Percentiles rank a stretch among this genome's conserved stretches.
These are phyloP conservation scores for Peribatodes rhomboidaria DNA, from an alignment of 2,888 invertebrate species.

Conservation along the genomic window DNA sequence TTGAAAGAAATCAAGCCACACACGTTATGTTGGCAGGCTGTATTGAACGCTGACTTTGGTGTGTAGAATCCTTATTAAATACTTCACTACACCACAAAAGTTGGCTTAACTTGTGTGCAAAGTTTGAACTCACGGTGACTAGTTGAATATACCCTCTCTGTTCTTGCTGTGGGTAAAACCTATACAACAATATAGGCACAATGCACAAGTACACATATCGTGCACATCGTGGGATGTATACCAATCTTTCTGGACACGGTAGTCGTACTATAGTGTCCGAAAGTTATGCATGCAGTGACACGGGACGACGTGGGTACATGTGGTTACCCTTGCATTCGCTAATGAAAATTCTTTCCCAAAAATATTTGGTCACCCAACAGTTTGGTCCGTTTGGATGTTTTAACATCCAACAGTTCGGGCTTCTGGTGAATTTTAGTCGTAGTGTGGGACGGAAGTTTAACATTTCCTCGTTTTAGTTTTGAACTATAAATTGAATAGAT, in stretches of 20 bases:
- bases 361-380: slow-evolving; percentile 48
- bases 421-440: slow-evolving; percentile 21
- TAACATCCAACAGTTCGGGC: slow-evolving; percentile 24
- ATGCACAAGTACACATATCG: background rate
- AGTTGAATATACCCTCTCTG: no score
- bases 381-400: slow-evolving; percentile 22
- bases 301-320: slow-evolving; percentile 59
- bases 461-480: slow-evolving; percentile 41
- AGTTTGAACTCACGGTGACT: no score
- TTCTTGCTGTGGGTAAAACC: background rate
- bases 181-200: background rate
- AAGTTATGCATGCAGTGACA: slow-evolving; percentile 52
- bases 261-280: slow-evolving; percentile 5
- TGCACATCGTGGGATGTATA: background rate
- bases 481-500: slow-evolving; percentile 20
- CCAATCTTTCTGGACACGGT: background rate
- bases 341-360: slow-evolving; percentile 72
- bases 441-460: slow-evolving; percentile 39
- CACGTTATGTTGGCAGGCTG: no score
- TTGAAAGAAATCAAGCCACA: no score
- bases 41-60: no score
- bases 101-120: no score
- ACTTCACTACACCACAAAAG: no score
- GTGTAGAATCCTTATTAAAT: no score
- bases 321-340: slow-evolving; percentile 61